Conservation (phyloP, 2,888 invertebrate genomes). For the Trichogramma dendrolimi region DNA sequence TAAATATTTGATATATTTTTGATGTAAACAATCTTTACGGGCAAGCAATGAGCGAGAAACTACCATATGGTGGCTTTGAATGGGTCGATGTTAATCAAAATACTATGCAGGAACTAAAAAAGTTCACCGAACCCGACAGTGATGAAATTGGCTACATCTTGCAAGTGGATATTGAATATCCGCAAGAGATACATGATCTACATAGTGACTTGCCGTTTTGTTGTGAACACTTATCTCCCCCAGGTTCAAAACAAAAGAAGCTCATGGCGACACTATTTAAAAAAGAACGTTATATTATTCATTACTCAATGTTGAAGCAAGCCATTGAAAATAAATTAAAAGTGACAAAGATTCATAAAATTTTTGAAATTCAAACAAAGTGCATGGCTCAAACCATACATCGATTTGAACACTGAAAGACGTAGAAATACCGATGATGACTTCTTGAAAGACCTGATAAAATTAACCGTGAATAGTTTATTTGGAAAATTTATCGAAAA, state of each 20-base stretch:
- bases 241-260: conserved; percentile 28
- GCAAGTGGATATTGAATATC: too few relatives aligned
- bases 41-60: too few relatives aligned
- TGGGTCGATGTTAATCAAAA: too few relatives aligned
- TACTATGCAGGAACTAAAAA: too few relatives aligned
- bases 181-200: too few relatives aligned
- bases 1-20: too few relatives aligned
- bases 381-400: conserved; percentile 34
- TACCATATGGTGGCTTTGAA: too few relatives aligned
- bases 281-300: conserved; percentile 40
- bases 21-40: too few relatives aligned
- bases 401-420: conserved; percentile 43
- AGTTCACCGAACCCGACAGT: conserved; percentile 6
- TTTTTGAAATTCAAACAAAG: conserved; percentile 40
- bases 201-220: conserved; percentile 29
- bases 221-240: conserved; percentile 31
- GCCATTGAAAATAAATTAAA: conserved; percentile 34
- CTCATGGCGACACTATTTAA: conserved; percentile 33
- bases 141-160: too few relatives aligned
- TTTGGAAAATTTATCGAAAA: conserved; percentile 50
- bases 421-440: conserved; percentile 38
- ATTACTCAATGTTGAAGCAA: conserved; percentile 42
- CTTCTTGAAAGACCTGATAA: conserved; percentile 46
- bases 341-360: conserved; percentile 35
- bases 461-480: conserved; percentile 44